Base-by-base conservation (phyloP, 2,113 vertebrate genomes). In the Hylia prasina region DNA sequence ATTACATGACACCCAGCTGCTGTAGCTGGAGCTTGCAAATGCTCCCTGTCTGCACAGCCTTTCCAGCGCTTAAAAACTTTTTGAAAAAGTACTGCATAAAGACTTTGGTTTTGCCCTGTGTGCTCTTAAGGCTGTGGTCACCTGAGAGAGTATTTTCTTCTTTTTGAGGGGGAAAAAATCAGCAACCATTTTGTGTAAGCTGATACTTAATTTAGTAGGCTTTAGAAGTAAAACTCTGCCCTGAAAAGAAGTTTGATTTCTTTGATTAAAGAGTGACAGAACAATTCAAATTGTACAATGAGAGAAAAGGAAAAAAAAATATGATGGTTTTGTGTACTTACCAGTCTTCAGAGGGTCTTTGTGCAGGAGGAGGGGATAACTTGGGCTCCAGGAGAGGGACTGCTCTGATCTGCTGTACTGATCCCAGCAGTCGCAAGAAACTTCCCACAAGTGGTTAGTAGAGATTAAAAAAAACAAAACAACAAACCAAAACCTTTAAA, bases 321-420 rank as follows among this genome's bases (percentile, higher is more conserved):
- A 65, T 3, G 19, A 24, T 86, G 39, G 37, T 69, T 95, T 94
- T 60, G 33, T 93, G 94, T 98, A 98, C 98, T 98, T 94, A 98
- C 98, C 97, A 4, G 78, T 91, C 54, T 80, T 94, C 15, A 82
- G 93, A 93, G 73, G 47, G 30, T 71, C 53, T 93, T 69, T 89
- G n/a, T 92, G 89, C 84, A 33, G 87, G 66, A 87, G 79, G 78
- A 95, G 39, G 77, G 73, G 33, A 18, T 82, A 70, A 68, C 79
- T 72, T 94, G 91, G 70, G 47, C 73, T 95, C 44, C 58, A 53
- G 64, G 83, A 93, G 80, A 66, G 19, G 56, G n/a, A 63, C 54
- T 68, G 40, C 37, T 71, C 45, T 66, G 82, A 33, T 79, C 53
- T 81, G 91, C 47, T 91, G 78, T 88, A 54, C 91, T 96, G 96